Evolutionary conservation across 2,888 invertebrate genomes (phyloP).

Genomic region (Philaethria dido): DNA sequence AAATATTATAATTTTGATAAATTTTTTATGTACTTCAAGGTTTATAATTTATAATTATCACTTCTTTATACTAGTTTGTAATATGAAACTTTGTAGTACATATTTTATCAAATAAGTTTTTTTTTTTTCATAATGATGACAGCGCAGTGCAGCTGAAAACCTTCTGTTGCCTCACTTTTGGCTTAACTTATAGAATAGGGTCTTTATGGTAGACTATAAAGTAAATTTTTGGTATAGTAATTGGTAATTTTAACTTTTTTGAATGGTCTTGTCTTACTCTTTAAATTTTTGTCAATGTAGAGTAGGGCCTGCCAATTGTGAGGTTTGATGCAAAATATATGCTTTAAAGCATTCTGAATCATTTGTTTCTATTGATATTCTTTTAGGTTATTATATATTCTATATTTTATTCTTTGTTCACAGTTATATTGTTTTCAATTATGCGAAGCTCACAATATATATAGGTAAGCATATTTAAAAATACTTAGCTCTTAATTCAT

Average conservation of each 20-base stretch:
- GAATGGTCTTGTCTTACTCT: background rate
- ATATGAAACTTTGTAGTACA: background rate
- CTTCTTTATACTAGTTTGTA: background rate
- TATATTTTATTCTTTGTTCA: conserved; percentile 26
- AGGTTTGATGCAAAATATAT: conserved; percentile 65
- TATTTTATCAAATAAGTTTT: background rate
- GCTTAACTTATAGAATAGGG: conserved; percentile 58
- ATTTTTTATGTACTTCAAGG: background rate
- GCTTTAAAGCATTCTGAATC: conserved; percentile 61
- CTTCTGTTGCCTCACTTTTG: conserved; percentile 63
- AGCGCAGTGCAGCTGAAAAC: conserved; percentile 81
- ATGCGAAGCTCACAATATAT: background rate
- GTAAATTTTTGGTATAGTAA: no score
- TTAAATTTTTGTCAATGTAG: conserved; percentile 57
- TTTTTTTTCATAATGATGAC: conserved; percentile 60
- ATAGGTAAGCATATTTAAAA: conserved; percentile 5
- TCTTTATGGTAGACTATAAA: conserved; percentile 37
- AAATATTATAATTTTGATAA: background rate
- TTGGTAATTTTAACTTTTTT: conserved; percentile 36
- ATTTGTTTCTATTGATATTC: background rate
- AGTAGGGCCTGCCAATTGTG: conserved; percentile 68
- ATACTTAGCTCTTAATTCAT: no score
- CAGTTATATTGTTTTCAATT: conserved; percentile 29
- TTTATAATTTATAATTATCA: background rate
- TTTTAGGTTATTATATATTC: conserved; percentile 16